Evolutionary conservation across 2,113 vertebrate genomes (phyloP).

Genomic region (Spea multiplicata): DNA sequence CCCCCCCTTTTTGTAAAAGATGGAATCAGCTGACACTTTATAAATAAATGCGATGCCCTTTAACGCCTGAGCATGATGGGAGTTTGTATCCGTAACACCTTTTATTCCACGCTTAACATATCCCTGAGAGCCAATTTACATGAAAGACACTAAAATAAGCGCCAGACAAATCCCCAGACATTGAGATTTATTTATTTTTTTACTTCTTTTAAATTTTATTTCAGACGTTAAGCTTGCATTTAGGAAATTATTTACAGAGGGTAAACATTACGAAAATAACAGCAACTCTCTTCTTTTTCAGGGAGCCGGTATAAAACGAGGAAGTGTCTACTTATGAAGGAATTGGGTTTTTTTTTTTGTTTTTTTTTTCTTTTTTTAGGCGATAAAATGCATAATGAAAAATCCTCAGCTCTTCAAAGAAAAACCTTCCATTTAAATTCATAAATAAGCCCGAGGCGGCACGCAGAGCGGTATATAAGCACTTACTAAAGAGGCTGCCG

Average conservation of each 20-base stretch:
- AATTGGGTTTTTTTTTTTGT: neutral
- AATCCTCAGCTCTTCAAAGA: constrained; percentile 8
- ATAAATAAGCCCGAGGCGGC: constrained; percentile 18
- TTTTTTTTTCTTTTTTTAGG: no score
- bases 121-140: constrained; percentile 18
- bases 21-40: no score
- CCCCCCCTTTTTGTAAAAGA: no score
- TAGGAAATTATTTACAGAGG: neutral
- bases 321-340: constrained; percentile 10
- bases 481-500: constrained; percentile 25
- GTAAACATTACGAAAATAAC: neutral
- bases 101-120: constrained; percentile 1
- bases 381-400: constrained; percentile 30
- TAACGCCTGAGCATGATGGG: no score
- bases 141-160: neutral
- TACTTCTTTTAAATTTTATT: neutral
- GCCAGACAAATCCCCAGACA: neutral
- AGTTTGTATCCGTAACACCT: no score
- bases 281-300: neutral
- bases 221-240: constrained; percentile 1
- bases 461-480: constrained; percentile 12
- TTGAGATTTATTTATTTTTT: no score
- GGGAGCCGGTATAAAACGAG: neutral
- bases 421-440: neutral
- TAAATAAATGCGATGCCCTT: no score